Conservation (phyloP, 2,797 vertebrate species). For the Ctenosaura bakeri region DNA sequence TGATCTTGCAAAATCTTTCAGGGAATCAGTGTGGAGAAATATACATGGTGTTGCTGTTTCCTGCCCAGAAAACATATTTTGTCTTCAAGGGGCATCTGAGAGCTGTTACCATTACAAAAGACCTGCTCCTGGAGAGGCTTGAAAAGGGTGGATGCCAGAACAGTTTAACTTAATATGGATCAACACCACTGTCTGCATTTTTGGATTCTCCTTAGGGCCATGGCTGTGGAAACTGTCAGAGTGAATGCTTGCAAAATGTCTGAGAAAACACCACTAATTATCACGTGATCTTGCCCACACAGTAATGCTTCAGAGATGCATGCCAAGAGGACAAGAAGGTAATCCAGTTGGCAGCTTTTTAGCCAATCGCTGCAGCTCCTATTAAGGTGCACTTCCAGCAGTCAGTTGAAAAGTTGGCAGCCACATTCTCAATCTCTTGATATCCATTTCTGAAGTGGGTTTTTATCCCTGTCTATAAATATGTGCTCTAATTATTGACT, state of each 20-base stretch:
- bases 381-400: no score
- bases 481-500: slow-evolving; percentile 57
- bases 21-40: no score
- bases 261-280: no score
- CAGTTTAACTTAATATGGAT: not conserved
- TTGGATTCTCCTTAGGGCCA: not conserved
- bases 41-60: no score
- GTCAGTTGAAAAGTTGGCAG: not conserved
- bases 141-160: no score
- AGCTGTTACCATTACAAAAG: no score
- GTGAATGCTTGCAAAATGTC: not conserved
- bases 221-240: not conserved
- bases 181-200: not conserved
- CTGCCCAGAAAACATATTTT: no score
- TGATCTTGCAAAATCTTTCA: no score
- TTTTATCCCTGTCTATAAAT: slow-evolving; percentile 60
- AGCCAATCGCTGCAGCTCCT: not conserved
- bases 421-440: fast-evolving
- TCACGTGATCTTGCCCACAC: no score
- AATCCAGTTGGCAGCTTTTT: not conserved
- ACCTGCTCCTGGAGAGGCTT: not conserved
- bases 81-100: no score
- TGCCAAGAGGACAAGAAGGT: not conserved
- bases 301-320: not conserved
- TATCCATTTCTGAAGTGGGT: slow-evolving; percentile 50